These are phyloP conservation scores for Cynaeus angustus DNA, from an alignment of 2,888 invertebrate genomes.

Conservation along the genomic window DNA sequence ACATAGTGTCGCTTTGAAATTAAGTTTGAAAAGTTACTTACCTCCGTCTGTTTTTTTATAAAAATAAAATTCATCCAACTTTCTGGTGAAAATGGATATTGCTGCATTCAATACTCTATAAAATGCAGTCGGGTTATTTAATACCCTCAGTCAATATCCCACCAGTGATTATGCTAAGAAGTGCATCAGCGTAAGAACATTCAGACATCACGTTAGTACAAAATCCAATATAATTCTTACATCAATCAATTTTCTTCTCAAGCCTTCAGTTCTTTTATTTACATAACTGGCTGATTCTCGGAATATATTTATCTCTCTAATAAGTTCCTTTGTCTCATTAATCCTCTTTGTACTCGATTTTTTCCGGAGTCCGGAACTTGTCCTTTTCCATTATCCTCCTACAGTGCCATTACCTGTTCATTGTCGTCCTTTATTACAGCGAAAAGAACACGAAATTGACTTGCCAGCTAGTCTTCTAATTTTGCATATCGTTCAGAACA, in stretches of 20 bases:
- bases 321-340: conserved; percentile 7
- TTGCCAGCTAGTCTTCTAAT: conserved; percentile 7
- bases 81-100: too few relatives aligned
- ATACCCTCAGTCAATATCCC: not conserved
- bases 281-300: not conserved
- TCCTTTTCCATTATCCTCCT: conserved; percentile 18
- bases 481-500: conserved; percentile 2
- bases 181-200: too few relatives aligned
- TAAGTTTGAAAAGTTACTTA: too few relatives aligned
- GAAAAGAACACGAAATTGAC: conserved; percentile 21
- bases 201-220: too few relatives aligned
- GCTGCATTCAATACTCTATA: not conserved
- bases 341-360: conserved; percentile 12
- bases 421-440: conserved; percentile 15
- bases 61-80: too few relatives aligned
- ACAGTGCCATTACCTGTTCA: conserved; percentile 16
- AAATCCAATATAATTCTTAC: too few relatives aligned
- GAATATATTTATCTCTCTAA: not conserved
- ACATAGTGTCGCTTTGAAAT: too few relatives aligned
- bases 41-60: too few relatives aligned
- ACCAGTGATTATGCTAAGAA: too few relatives aligned
- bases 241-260: too few relatives aligned
- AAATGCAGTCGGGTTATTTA: not conserved
- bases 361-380: conserved; percentile 32
- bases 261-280: too few relatives aligned